Base-by-base conservation (phyloP, 2,113 vertebrate species). In the Periophthalmodon schlosseri region DNA sequence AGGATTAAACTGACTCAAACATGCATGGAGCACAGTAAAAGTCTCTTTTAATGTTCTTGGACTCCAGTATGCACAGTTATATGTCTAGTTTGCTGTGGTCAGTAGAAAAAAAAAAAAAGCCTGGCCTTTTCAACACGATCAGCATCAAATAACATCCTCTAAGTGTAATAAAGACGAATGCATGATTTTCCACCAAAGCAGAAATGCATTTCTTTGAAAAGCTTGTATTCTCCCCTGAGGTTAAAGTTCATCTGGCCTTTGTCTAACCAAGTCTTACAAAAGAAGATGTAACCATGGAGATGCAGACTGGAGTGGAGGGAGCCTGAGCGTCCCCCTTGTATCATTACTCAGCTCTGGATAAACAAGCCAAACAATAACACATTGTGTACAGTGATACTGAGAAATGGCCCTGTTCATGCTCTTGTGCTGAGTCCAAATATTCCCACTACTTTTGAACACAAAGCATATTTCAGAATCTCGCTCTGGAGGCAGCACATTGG, bases 361-460 rank as follows among this genome's bases (percentile, higher is more conserved):
- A 78, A 78, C 73, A 63, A 78, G 58, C 47, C 61, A 77, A 84
- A 81, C 69, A 73, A 73, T 57, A 88, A 73, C 76, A 81, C 61
- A 66, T 77, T 49, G 73, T n/a, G 47, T 18, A 28, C 47, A 75
- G 74, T 28, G 63, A 58, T 74, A 74, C 65, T 70, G 60, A 84
- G 44, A 2, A 46, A 68, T 70, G 68, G 33, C 44, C 21, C 14
- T 76, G 80, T 72, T 50, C 15, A 74, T 82, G 70, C 28, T 58
- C 20, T 65, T 77, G 52, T 82, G 83, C 77, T 79, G 73, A 84
- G 64, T 83, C 79, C 63, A 79, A 81, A 85, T 76, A 79, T 79
- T 87, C 56, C 63, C 60, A 63, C 73, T 52, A n/a, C 46, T 78
- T 84, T 75, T 79, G 28, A 81, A 68, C 71, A 81, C 56, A 34